Base-by-base conservation (phyloP, 2,797 vertebrate species). In the Leptoclinus maculatus region DNA sequence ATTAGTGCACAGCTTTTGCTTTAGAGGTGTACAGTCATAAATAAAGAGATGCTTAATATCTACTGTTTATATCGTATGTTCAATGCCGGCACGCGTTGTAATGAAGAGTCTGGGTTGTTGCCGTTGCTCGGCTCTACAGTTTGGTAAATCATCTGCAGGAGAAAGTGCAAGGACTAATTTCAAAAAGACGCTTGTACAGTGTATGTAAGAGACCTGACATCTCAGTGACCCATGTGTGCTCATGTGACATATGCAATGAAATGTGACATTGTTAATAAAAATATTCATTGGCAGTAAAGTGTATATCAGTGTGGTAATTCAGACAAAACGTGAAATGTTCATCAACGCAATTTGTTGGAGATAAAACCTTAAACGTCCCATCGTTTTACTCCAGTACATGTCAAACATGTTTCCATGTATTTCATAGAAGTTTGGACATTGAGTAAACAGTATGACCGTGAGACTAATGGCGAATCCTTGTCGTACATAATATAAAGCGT, bases 241-340 rank as follows among this genome's bases (percentile, higher is more conserved):
- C 7, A n/a, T 64, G 47, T 66, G n/a, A 71, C 10, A 21, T 23
- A 17, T 47, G 19, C 14, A 71, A 45, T 71, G 45, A 60, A 69
- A 41, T 66, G 10, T 72, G 60, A 75, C 21, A 25, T 32, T 83
- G 70, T 83, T 59, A 83, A 83, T 79, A 76, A 76, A 83, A 45
- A 41, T 72, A 65, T 23, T 63, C 1, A 34, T 0, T 56, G 27
- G n/a, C 59, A 49, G 5, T 65, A 25, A 58, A 74, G 13, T 76
- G 39, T 29, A 2, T 45, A 9, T 64, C 7, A 5, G 29, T 66
- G 39, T 66, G 49, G 7, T 49, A 54, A 75, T 56, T 23, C 6
- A 5, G 23, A 36, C 2, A 10, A 23, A 27, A 62, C 6, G 9
- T 66, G n/a, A 17, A 7, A 32, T n/a, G 12, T 71, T 79, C 2